phyloP scores from a whole-genome alignment of 1,140 invertebrate genomes.

The Amphibalanus amphitrite region DNA sequence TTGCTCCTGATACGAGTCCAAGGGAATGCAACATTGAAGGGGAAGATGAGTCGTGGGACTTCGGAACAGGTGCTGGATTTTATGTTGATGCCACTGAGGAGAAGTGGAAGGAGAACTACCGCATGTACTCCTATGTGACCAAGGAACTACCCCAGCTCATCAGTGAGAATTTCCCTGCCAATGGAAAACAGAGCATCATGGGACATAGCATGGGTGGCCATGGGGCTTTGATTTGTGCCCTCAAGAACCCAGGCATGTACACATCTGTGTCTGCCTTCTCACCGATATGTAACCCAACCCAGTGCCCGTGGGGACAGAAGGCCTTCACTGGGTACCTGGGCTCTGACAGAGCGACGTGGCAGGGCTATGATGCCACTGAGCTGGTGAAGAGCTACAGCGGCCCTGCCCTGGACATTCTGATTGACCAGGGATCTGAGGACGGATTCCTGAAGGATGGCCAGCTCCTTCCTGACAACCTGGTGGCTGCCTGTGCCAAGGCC shows the following conservation, averaged over 20 bases:
- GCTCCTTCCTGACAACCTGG: constrained; percentile 69
- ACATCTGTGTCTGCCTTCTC: constrained; percentile 89
- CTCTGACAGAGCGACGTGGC: constrained; percentile 44
- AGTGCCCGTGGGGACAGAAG: constrained; percentile 71
- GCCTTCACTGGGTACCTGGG: constrained; percentile 78
- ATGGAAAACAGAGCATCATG: constrained; percentile 28
- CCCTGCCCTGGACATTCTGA: constrained; percentile 58
- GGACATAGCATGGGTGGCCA: constrained; percentile 77
- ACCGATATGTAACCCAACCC: constrained; percentile 76
- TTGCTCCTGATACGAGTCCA: constrained; percentile 91
- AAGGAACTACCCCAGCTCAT: constrained; percentile 70
- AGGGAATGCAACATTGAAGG: constrained; percentile 72
- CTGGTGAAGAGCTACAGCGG: constrained; percentile 69
- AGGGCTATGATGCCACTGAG: constrained; percentile 72
- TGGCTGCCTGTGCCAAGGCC: constrained; percentile 47
- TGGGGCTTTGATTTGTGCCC: constrained; percentile 76
- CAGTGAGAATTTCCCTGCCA: constrained; percentile 28
- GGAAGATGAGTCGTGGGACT: constrained; percentile 79
- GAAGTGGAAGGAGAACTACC: constrained; percentile 85
- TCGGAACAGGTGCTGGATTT: constrained; percentile 88
- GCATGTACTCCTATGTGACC: constrained; percentile 94
- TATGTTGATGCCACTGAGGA: constrained; percentile 82
- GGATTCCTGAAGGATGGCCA: constrained; percentile 59
- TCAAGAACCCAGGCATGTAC: constrained; percentile 83
- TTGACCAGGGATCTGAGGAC: constrained; percentile 80